Evolutionary conservation across 1,140 invertebrate genomes (phyloP).

Genomic region (Pogonus chalceus): DNA sequence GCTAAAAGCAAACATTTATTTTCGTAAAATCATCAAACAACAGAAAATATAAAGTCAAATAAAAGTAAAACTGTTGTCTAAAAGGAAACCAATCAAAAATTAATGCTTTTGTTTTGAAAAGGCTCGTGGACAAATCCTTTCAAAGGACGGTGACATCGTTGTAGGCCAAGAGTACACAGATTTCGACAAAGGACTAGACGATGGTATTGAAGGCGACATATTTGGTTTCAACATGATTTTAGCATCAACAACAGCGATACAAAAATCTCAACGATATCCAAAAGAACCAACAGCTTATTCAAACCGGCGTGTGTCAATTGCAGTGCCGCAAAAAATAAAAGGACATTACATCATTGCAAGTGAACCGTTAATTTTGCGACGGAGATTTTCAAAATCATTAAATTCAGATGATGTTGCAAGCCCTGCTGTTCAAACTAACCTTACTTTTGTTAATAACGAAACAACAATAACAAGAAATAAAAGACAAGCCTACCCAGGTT

Average conservation of each 20-base stretch:
- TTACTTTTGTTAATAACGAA: background rate
- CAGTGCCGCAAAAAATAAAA: background rate
- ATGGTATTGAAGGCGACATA: slow-evolving; percentile 55
- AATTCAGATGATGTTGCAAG: background rate
- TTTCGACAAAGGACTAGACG: slow-evolving; percentile 49
- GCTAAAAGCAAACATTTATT: too few species aligned
- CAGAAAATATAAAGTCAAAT: too few species aligned
- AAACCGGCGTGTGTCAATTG: background rate
- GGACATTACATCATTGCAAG: background rate
- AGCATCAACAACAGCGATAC: slow-evolving; percentile 38
- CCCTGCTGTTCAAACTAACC: background rate
- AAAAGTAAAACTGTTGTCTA: too few species aligned
- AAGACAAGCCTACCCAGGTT: background rate
- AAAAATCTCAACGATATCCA: slow-evolving; percentile 7
- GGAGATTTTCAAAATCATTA: background rate
- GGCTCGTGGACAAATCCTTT: slow-evolving; percentile 41
- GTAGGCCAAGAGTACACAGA: slow-evolving; percentile 56
- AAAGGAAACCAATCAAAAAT: too few species aligned
- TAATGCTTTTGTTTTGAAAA: slow-evolving; percentile 24
- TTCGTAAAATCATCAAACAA: too few species aligned
- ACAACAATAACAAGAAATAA: background rate
- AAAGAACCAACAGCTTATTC: background rate
- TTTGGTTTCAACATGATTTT: slow-evolving; percentile 56
- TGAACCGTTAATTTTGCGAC: background rate
- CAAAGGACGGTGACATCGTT: slow-evolving; percentile 49